Percentiles rank a stretch among this genome's conserved stretches.
Evolutionary conservation across 2,797 vertebrate species (phyloP).

Genomic region (Choloepus didactylus): DNA sequence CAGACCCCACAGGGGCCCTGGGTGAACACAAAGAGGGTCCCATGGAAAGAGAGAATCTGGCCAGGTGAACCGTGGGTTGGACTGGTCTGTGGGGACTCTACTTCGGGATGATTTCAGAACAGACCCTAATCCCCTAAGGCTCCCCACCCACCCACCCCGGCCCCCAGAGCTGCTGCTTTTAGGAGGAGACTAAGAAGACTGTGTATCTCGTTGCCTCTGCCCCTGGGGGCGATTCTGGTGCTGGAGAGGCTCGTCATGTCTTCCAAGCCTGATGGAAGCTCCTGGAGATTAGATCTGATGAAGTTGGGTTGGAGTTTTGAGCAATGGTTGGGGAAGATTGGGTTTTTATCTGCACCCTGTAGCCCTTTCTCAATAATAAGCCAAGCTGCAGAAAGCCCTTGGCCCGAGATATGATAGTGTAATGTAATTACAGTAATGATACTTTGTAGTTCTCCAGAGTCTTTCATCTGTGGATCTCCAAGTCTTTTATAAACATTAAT

Average conservation of each 20-base stretch:
- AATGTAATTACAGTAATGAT: conserved; percentile 79
- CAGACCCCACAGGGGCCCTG: background rate
- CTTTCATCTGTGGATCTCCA: conserved; percentile 81
- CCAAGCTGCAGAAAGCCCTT: conserved; percentile 80
- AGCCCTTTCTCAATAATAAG: conserved; percentile 79
- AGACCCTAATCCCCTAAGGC: background rate
- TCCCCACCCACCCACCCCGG: background rate
- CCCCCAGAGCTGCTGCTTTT: background rate
- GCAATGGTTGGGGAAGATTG: conserved; percentile 71
- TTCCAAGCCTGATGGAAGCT: conserved; percentile 77
- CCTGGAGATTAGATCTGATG: conserved; percentile 49
- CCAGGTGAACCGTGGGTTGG: background rate
- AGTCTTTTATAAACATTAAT: conserved; percentile 83
- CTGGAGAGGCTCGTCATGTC: conserved; percentile 69
- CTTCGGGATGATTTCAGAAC: background rate
- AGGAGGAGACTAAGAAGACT: background rate
- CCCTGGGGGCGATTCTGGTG: conserved; percentile 44
- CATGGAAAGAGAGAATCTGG: background rate
- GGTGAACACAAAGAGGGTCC: background rate
- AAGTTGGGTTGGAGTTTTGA: conserved; percentile 53
- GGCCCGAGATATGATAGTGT: conserved; percentile 79
- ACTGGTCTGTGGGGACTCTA: no score
- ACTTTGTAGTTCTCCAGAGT: conserved; percentile 69
- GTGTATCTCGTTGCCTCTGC: conserved; percentile 1
- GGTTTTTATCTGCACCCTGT: conserved; percentile 79